Base-by-base conservation (phyloP, 1,140 invertebrate species). In the Aphis gossypii region DNA sequence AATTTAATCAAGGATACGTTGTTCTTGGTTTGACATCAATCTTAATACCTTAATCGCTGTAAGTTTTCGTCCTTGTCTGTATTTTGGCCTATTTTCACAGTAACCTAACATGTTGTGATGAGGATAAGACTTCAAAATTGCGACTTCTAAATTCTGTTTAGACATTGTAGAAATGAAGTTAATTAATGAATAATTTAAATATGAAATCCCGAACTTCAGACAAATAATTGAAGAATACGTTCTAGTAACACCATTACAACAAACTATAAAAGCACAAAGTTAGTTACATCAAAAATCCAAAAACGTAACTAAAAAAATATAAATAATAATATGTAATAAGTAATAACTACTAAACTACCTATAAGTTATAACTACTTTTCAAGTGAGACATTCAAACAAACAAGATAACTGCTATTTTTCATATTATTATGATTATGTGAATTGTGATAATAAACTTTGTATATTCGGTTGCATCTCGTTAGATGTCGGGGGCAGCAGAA, bases 1-100 rank as follows among this genome's bases (percentile, higher is more conserved):
- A 88, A 90, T 38, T 76, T 83, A 92, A 48, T 92, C 35, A 92
- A 94, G 93, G 93, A 94, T 94, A 94, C 93, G 41, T 41, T 41
- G 92, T 82, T 82, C 20, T 48, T 1, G 21, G 44, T 46, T 11
- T n/a, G 38, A 54, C 41, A 87, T 82, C 21, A n/a, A 25, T 87
- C 4, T 14, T 20, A 54, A 51, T 94, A 98, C 97, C 93, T 94
- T 94, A 46, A 94, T 93, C n/a, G 94, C 94, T 23, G 94, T 94
- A n/a, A 94, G 82, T 93, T 94, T 94, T 60, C 88, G n/a, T 21
- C 94, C 94, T 54, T 94, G 94, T 20, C 94, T 89, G 44, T 94
- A 94, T 35, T 88, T 76, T 30, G 94, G 94, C 9, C 94, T 76
- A 48, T 93, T 94, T 51, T 93, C 89, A 25, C 94, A 94, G 35